Evolutionary conservation across 1,140 invertebrate species (phyloP).

Genomic region (Musca vetustissima): DNA sequence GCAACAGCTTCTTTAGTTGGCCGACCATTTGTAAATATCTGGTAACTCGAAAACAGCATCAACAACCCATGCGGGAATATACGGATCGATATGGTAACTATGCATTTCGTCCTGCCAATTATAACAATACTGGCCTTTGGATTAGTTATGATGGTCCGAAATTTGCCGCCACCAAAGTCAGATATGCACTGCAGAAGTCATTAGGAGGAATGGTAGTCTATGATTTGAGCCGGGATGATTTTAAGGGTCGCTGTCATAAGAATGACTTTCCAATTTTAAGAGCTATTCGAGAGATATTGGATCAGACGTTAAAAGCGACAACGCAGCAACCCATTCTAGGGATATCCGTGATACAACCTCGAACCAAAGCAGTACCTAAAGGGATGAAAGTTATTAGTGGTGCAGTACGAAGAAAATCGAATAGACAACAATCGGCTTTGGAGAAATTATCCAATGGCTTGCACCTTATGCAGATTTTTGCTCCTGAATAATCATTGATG

Average conservation of each 20-base stretch:
- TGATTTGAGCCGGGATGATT: constrained; percentile 81
- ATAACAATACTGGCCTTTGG: constrained; percentile 75
- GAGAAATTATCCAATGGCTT: too few species aligned
- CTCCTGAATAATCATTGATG: too few species aligned
- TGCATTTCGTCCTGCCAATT: constrained; percentile 69
- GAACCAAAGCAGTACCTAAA: too few species aligned
- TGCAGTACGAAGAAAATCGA: too few species aligned
- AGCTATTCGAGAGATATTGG: too few species aligned
- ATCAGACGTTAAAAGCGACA: too few species aligned
- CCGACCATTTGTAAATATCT: constrained; percentile 71
- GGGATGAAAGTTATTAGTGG: too few species aligned
- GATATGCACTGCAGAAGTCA: constrained; percentile 69
- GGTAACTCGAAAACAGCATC: constrained; percentile 60
- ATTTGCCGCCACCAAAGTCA: constrained; percentile 78
- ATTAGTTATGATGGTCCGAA: constrained; percentile 86
- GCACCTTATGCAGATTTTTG: too few species aligned
- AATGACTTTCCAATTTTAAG: too few species aligned
- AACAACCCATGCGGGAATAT: constrained; percentile 66
- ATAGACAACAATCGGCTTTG: too few species aligned
- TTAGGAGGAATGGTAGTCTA: constrained; percentile 79
- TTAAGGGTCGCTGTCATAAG: constrained; percentile 69
- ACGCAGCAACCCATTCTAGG: too few species aligned
- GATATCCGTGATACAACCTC: too few species aligned
- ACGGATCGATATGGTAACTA: constrained; percentile 76
- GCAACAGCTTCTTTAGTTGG: constrained; percentile 77